Percentiles rank a stretch among this genome's conserved stretches.
phyloP scores from a whole-genome alignment of 2,888 invertebrate genomes.

The Harpagoxenus sublaevis region DNA sequence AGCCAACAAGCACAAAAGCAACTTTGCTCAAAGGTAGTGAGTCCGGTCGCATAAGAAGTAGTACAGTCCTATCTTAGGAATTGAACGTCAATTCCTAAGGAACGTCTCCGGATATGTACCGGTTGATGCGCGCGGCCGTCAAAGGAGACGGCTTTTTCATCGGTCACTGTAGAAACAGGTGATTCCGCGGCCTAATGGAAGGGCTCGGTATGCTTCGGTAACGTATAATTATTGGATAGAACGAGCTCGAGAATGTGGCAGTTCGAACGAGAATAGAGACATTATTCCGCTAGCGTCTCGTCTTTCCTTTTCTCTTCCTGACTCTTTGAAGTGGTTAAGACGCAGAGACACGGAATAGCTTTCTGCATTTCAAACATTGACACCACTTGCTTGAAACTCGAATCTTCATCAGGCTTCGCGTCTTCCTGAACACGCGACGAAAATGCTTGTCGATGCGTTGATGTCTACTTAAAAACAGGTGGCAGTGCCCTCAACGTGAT shows the following conservation, averaged over 20 bases:
- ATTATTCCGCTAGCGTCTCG: conserved; percentile 79
- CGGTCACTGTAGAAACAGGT: conserved; percentile 77
- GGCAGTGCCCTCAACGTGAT: conserved; percentile 33
- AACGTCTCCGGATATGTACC: conserved; percentile 53
- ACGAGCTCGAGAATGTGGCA: conserved; percentile 82
- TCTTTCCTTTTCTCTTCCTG: conserved; percentile 57
- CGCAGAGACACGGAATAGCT: conserved; percentile 58
- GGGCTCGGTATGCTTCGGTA: conserved; percentile 82
- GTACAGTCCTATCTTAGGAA: neutral
- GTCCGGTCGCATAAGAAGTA: conserved; percentile 1
- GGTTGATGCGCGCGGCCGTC: conserved; percentile 48
- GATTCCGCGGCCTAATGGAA: conserved; percentile 83
- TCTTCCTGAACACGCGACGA: conserved; percentile 27
- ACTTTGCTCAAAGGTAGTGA: neutral
- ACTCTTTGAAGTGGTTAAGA: conserved; percentile 59
- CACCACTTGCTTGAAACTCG: conserved; percentile 44
- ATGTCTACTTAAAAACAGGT: conserved; percentile 35
- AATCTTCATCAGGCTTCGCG: conserved; percentile 19
- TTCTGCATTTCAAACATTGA: conserved; percentile 52
- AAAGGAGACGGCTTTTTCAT: conserved; percentile 75
- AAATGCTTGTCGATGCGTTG: conserved; percentile 3
- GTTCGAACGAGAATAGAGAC: conserved; percentile 84
- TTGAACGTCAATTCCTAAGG: conserved; percentile 30
- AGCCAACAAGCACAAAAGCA: neutral
- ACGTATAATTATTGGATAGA: conserved; percentile 84